phyloP scores from a whole-genome alignment of 2,113 vertebrate genomes.

The Chaetorhynchus papuensis region DNA sequence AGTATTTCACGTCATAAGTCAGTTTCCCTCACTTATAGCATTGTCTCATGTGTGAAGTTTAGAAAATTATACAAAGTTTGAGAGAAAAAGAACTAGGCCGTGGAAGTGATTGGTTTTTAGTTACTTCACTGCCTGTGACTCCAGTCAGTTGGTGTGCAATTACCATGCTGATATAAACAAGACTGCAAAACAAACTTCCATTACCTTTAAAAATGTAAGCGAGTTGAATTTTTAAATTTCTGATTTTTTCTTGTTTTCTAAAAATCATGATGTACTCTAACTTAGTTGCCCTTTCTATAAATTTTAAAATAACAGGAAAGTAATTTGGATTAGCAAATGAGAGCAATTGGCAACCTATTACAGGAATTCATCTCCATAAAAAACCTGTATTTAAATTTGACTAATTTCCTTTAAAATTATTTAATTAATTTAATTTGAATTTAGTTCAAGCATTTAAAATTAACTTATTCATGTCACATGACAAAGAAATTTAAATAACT shows the following conservation, averaged over 20 bases:
- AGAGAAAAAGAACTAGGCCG: not conserved
- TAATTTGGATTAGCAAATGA: not conserved
- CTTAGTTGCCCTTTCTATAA: not conserved
- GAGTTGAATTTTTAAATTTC: not conserved
- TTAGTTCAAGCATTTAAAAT: not conserved
- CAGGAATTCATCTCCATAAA: not conserved
- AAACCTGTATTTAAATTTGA: not conserved
- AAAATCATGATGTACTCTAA: not conserved
- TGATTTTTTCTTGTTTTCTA: not conserved
- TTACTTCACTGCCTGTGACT: not conserved
- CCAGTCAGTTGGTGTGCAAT: not conserved
- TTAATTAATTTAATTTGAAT: not conserved
- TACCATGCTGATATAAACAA: not conserved
- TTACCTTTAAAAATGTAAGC: not conserved
- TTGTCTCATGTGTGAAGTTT: not conserved
- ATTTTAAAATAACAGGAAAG: not conserved
- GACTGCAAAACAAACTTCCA: not conserved
- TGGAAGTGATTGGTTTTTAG: not conserved
- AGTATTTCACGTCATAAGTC: not conserved
- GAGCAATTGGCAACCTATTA: not conserved
- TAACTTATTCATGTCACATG: not conserved
- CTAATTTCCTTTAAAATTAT: not conserved
- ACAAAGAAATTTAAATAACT: not conserved
- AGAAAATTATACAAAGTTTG: not conserved
- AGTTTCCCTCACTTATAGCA: not conserved